These are phyloP conservation scores for Chelonoidis abingdonii DNA, from an alignment of 2,113 vertebrate species.

Conservation along the genomic window DNA sequence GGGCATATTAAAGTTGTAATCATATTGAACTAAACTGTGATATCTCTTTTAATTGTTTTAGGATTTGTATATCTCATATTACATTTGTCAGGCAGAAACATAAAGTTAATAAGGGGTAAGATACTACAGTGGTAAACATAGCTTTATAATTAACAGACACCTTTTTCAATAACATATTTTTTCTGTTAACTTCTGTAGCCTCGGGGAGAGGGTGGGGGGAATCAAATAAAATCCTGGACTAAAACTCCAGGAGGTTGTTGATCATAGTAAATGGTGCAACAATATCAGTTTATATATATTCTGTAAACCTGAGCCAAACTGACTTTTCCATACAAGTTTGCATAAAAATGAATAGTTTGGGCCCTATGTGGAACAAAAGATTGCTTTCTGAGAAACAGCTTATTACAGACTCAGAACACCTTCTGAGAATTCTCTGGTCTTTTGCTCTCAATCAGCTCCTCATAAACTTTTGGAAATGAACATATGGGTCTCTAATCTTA, in stretches of 20 bases:
- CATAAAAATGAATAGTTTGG: not conserved
- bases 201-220: not conserved
- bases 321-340: not conserved
- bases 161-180: not conserved
- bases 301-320: not conserved
- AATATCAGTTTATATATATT: not conserved
- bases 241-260: not conserved
- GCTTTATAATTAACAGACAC: not conserved
- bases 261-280: not conserved
- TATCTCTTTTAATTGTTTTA: not conserved
- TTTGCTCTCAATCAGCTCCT: constrained; percentile 7
- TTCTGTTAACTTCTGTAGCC: not conserved
- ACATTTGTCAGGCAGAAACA: not conserved
- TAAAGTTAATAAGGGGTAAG: not conserved
- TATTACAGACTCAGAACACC: not conserved
- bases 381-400: not conserved
- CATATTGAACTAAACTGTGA: not conserved
- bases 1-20: not conserved
- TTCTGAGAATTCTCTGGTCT: not conserved
- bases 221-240: not conserved
- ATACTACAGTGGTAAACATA: not conserved
- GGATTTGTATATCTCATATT: not conserved
- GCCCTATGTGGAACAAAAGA: not conserved
- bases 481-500: not conserved
- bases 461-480: not conserved